These are phyloP conservation scores for Ctenosaura bakeri DNA, from an alignment of 2,797 vertebrate genomes.

Conservation along the genomic window DNA sequence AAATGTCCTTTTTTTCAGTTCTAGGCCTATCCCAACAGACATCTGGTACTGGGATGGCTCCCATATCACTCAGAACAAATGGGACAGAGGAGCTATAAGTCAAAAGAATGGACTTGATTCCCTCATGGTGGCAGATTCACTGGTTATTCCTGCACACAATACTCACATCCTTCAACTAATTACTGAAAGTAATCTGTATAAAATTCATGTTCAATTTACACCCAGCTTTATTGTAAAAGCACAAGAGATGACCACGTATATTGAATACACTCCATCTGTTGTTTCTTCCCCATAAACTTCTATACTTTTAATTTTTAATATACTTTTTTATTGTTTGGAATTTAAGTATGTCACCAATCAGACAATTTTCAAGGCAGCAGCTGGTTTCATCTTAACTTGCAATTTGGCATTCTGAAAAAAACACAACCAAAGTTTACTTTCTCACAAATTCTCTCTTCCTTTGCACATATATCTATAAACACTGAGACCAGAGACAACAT, in stretches of 20 bases:
- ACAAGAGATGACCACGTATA: neutral
- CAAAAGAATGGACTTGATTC: too few relatives aligned
- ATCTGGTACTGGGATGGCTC: too few relatives aligned
- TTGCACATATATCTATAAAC: neutral
- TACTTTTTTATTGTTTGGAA: neutral
- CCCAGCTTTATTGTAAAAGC: neutral
- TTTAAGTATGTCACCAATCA: neutral
- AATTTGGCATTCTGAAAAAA: neutral
- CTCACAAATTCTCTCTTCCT: neutral
- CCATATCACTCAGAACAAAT: too few relatives aligned
- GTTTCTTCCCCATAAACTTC: neutral
- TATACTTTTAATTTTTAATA: neutral
- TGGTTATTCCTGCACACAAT: too few relatives aligned
- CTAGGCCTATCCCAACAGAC: too few relatives aligned
- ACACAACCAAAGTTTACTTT: conserved; percentile 17
- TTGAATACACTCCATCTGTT: conserved; percentile 4
- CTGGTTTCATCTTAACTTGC: neutral
- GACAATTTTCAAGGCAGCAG: neutral
- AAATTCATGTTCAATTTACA: too few relatives aligned
- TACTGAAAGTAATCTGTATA: too few relatives aligned
- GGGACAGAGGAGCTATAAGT: too few relatives aligned
- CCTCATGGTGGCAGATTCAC: too few relatives aligned
- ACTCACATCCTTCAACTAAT: too few relatives aligned
- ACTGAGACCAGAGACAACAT: neutral
- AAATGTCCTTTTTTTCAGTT: too few relatives aligned